phyloP scores from a whole-genome alignment of 1,140 invertebrate species.

The fruit fly (Drosophila melanogaster) region DNA sequence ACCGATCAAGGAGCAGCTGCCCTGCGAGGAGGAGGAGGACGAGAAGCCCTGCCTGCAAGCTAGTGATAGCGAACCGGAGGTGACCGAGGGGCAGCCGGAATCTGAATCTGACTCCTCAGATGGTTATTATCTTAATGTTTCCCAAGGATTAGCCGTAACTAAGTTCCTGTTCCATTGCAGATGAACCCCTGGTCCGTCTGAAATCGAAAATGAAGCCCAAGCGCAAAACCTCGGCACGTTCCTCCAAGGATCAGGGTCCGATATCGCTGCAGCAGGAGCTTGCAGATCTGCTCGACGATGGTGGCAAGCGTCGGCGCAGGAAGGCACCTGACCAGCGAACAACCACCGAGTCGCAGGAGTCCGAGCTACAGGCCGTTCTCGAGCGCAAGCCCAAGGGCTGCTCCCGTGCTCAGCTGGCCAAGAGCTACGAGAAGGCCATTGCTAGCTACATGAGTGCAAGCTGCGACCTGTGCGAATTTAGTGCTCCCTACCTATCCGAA shows the following conservation, averaged over 20 bases:
- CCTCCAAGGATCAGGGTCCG: slow-evolving; percentile 9
- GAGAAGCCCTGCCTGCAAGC: slow-evolving; percentile 6
- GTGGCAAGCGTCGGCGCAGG: slow-evolving; percentile 25
- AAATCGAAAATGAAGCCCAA: slow-evolving; percentile 57
- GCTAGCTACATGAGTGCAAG: slow-evolving; percentile 72
- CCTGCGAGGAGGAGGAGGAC: slow-evolving; percentile 22
- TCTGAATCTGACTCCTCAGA: slow-evolving; percentile 31
- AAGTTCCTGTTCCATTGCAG: slow-evolving; percentile 9
- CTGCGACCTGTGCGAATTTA: slow-evolving; percentile 72
- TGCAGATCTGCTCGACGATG: slow-evolving; percentile 49
- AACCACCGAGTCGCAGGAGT: slow-evolving; percentile 32
- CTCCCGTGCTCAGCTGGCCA: slow-evolving; percentile 61
- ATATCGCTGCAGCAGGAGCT: slow-evolving; percentile 46
- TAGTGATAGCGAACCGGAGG: slow-evolving; percentile 25
- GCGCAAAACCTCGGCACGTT: slow-evolving; percentile 13
- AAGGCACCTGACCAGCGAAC: slow-evolving; percentile 1
- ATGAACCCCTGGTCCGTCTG: slow-evolving; percentile 63
- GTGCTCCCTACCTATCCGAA: slow-evolving; percentile 60
- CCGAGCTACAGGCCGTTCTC: slow-evolving; percentile 55
- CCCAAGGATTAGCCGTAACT: neutral
- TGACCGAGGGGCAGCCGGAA: neutral
- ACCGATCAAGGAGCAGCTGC: slow-evolving; percentile 25
- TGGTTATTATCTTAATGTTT: slow-evolving; percentile 2
- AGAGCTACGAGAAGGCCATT: slow-evolving; percentile 71
- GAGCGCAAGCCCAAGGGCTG: slow-evolving; percentile 73